Evolutionary conservation across 2,113 vertebrate species (phyloP), one percentile per base, ranked within the genome.

Genomic region (Australoheros scitulus): DNA sequence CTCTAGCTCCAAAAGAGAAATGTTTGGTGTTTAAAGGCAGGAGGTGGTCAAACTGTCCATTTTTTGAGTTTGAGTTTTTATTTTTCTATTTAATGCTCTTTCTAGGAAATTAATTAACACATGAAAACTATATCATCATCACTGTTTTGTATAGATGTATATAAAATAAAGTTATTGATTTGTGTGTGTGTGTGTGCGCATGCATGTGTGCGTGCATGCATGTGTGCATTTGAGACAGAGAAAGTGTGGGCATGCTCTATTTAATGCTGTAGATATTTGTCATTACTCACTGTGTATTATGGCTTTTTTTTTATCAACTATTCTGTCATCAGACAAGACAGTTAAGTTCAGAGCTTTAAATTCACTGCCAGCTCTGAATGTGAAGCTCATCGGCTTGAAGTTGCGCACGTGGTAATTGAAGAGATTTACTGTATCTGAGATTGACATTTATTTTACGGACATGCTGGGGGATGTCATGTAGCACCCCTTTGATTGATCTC

Each of bases 401-500:
- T 77, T 2, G n/a, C 61, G 24, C 56, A 78, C 29, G 14, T 78
- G 43, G 79, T 68, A 72, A 87, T 59, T 43, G 32, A 52, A n/a
- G 22, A 87, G 86, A 93, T 91, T 93, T 94, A 94, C 81, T 77
- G 55, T 77, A 55, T 70, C 41, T 43, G 58, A 86, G 90, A 92
- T 79, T 93, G 92, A 91, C 92, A 89, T 95, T 94, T 89, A 94
- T 94, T 90, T 83, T 86, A 83, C 55, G 75, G 84, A 86, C 89
- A 56, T 89, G 91, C 92, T 85, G 91, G 72, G 87, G 81, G 88
- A 90, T 91, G 93, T 93, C 93, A 93, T 91, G 93, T 89, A 76
- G 86, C 83, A 89, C 76, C 80, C 80, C 86, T 34, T 70, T 92
- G 91, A 92, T 90, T 94, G 93, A 95, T 95, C 90, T 83, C 86